Base-by-base conservation (phyloP, 92 coral and sea anemone species). In the Umimayanthus chanpuru region DNA sequence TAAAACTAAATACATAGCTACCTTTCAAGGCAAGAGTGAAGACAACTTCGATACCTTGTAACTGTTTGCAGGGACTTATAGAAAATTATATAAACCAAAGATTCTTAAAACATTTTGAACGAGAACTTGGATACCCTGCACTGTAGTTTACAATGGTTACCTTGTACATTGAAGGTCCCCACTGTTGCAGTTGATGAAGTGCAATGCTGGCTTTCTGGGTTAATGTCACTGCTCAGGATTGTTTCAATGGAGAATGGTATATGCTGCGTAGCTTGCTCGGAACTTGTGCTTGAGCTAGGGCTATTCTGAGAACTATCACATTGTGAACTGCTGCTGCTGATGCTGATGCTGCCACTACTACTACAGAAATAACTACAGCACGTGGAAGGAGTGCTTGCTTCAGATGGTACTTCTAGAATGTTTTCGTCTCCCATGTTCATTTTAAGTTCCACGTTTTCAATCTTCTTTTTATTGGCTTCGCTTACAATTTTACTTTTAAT, bases 401-500 rank as follows among this genome's bases (percentile, higher is more conserved):
- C 12, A 43, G 21, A 26, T 39, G 6, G 20, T 28, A 6, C 12
- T 6, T 70, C 43, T 20, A 10, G 39, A 38, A 21, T 40, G 0
- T 44, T 6, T 81, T n/a, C 36, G 40, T 28, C 87, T 10, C 40
- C 28, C 58, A 43, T 50, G 14, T 26, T 47, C 25, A 68, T 47
- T 68, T 83, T 23, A 18, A 28, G 43, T 71, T 83, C 40, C 38
- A 67, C 87, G 2, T 43, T 29, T 41, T 43, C 15, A 68, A 26
- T 29, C 25, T 26, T 68, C 14, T 29, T 83, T 68, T 28, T 70
- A n/a, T 83, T 83, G 79, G 84, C 84, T 28, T 80, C 84, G 26
- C 6, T 30, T 4, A 80, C 70, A 32, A 80, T 80, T 88, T 94
- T 94, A 70, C 82, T 90, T 87, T 94, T 96, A 61, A 96, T 92